Evolutionary conservation across 2,797 vertebrate genomes (phyloP), one percentile per base, ranked within the genome.

Genomic region (Cirrhinus molitorella): DNA sequence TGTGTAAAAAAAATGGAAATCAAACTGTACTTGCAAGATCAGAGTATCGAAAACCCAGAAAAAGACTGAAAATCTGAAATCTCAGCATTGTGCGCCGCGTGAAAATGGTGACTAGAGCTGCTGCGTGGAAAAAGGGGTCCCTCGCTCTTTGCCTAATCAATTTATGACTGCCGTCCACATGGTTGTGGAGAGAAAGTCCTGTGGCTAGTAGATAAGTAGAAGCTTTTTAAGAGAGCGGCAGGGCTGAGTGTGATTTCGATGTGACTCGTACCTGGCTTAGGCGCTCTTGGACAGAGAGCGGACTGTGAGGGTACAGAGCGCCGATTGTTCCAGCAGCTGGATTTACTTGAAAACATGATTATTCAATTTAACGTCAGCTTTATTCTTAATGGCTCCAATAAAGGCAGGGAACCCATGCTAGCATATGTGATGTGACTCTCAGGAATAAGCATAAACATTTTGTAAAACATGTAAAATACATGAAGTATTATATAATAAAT

Each of bases 121-220:
- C 65, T 23, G 14, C 31, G 40, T 88, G 88, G 88, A 89, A 93
- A 93, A 92, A 92, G 85, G 66, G 78, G 75, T 85, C 89, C 87
- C 87, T 91, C 80, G 87, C 90, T 87, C 90, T 89, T 90, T 91
- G 88, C 79, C 89, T 92, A 94, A 95, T 95, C 93, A 90, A 94
- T 95, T 95, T 93, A 83, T 86, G 88, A 90, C 91, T 86, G 92
- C 90, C 90, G 90, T 90, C 88, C 85, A 91, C 88, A 90, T 91
- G 93, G 92, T 92, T 92, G 93, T 90, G 90, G 85, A 87, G 89
- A 89, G 90, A 90, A 91, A 83, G 89, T 91, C 92, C 93, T 95
- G 94, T 90, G 91, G 92, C 87, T 83, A 85, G 77, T 91, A 92
- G 93, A 95, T 95, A 95, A 95, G 94, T 93, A 91, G 90, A 95